Evolutionary conservation across 2,888 invertebrate genomes (phyloP).

Genomic region (Pristionchus exspectatus): DNA sequence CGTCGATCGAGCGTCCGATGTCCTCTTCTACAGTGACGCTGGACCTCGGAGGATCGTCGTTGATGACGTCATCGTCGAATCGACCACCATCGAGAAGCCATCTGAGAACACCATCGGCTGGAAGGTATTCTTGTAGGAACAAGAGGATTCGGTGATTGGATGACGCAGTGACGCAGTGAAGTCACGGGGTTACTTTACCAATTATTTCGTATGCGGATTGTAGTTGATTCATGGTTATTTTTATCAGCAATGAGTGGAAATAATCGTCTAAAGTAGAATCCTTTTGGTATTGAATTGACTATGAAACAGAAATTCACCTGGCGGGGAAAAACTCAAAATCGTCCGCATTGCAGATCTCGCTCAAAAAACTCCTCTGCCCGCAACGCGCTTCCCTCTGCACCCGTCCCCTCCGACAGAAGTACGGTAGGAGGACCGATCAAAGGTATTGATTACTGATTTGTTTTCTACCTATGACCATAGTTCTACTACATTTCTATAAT

Average conservation of each 20-base stretch:
- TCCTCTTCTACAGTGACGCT: conserved; percentile 31
- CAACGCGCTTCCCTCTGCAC: conserved; percentile 71
- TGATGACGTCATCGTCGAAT: conserved; percentile 1
- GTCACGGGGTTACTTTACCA: background rate
- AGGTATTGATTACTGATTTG: background rate
- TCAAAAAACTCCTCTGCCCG: conserved; percentile 79
- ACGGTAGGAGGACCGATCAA: conserved; percentile 48
- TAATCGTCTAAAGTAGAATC: too few species aligned
- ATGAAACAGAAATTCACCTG: background rate
- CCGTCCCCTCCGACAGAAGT: conserved; percentile 41
- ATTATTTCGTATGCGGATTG: background rate
- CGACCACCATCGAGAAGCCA: conserved; percentile 34
- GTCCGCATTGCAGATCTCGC: conserved; percentile 57
- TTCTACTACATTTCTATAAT: background rate
- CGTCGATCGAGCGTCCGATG: background rate
- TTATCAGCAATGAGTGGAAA: too few species aligned
- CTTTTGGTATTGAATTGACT: too few species aligned
- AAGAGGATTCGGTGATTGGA: background rate
- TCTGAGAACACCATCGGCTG: conserved; percentile 52
- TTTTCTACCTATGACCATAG: background rate
- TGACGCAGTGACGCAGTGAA: background rate
- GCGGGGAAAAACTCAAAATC: background rate
- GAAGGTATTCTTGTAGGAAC: background rate
- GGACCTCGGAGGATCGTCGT: conserved; percentile 31
- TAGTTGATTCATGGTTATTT: too few species aligned